phyloP scores from a whole-genome alignment of 1,140 invertebrate species.

The Eriosoma lanigerum region DNA sequence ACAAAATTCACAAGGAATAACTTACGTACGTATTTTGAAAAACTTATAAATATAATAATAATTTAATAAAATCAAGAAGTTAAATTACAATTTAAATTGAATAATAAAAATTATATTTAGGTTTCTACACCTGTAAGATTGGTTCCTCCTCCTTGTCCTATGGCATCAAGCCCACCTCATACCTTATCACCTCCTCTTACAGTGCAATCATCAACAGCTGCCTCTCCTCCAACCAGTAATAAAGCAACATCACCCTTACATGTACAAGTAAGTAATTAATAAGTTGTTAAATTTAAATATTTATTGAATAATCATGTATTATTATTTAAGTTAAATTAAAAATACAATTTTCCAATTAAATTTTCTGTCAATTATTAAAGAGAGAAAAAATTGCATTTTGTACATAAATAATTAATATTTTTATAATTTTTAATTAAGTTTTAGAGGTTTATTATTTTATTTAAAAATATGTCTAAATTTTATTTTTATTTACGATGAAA shows the following conservation, averaged over 20 bases:
- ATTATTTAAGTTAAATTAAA: too few species aligned
- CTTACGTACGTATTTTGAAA: constrained; percentile 53
- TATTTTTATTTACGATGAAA: too few species aligned
- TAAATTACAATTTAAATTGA: neutral
- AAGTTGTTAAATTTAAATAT: neutral
- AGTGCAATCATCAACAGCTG: constrained; percentile 30
- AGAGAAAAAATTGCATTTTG: neutral
- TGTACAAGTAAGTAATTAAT: constrained; percentile 54
- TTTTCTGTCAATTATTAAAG: too few species aligned
- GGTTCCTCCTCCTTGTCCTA: constrained; percentile 53
- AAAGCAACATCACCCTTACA: constrained; percentile 55
- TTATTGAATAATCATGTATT: neutral
- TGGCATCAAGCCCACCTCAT: constrained; percentile 39
- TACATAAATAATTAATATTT: neutral
- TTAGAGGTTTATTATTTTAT: too few species aligned
- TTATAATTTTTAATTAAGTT: too few species aligned
- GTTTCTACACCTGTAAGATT: constrained; percentile 55
- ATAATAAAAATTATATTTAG: constrained; percentile 41
- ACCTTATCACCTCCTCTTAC: constrained; percentile 47
- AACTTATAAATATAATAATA: neutral
- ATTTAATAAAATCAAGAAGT: too few species aligned
- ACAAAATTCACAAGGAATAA: constrained; percentile 56
- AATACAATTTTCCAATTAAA: too few species aligned
- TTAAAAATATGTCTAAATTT: too few species aligned
- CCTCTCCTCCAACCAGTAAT: constrained; percentile 53